Evolutionary conservation across 1,140 invertebrate species (phyloP).

Genomic region (Philopotamus ludificatus): DNA sequence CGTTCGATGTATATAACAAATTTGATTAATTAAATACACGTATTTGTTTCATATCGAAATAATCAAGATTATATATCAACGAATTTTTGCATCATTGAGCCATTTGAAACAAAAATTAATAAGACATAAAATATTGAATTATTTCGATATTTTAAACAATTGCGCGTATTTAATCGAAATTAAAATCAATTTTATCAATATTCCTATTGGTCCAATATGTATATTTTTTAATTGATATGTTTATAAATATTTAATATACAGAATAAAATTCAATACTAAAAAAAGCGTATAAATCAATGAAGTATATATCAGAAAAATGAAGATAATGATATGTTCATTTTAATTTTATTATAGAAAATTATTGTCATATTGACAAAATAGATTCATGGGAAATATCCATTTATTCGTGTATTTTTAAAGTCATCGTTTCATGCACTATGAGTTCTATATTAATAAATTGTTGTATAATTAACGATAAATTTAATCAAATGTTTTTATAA

Average conservation of each 20-base stretch:
- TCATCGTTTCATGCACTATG: too few relatives aligned
- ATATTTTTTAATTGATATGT: conserved; percentile 12
- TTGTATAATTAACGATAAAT: too few relatives aligned
- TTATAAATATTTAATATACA: neutral
- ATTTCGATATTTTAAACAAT: neutral
- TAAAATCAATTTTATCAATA: conserved; percentile 3
- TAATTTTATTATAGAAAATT: too few relatives aligned
- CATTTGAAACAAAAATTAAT: conserved; percentile 2
- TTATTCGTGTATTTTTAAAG: too few relatives aligned
- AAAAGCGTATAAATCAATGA: too few relatives aligned
- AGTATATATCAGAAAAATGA: too few relatives aligned
- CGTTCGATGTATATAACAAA: neutral
- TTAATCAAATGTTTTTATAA: too few relatives aligned
- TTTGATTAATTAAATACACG: neutral
- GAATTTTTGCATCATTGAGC: conserved; percentile 12
- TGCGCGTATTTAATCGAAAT: neutral
- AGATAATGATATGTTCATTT: too few relatives aligned
- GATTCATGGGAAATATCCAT: too few relatives aligned
- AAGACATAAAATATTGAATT: neutral
- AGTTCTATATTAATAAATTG: too few relatives aligned
- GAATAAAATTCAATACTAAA: too few relatives aligned
- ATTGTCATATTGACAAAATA: too few relatives aligned
- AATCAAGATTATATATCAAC: neutral
- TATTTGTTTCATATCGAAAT: neutral
- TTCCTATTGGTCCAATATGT: conserved; percentile 13